These are phyloP conservation scores for Aricia artaxerxes DNA, from an alignment of 2,888 invertebrate genomes.

Conservation along the genomic window DNA sequence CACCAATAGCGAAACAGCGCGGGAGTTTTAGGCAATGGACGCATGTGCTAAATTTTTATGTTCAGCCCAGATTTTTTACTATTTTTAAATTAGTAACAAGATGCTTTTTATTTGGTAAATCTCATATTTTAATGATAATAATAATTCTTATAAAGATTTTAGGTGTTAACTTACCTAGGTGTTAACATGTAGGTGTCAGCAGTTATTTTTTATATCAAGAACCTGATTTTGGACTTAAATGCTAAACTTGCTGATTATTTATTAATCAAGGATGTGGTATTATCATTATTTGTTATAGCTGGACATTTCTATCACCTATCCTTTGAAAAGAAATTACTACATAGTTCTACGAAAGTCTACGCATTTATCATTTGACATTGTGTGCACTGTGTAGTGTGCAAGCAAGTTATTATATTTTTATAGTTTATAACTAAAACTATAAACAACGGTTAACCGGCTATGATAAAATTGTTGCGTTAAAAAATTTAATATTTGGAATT, in stretches of 20 bases:
- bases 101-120: background rate
- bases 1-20: slow-evolving; percentile 67
- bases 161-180: background rate
- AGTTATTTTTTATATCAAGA: too few species aligned
- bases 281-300: too few species aligned
- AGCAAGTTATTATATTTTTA: background rate
- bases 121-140: background rate
- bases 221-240: too few species aligned
- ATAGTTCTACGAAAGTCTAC: background rate
- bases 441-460: too few species aligned
- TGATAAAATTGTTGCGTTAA: too few species aligned
- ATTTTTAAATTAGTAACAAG: slow-evolving; percentile 15
- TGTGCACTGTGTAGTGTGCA: background rate
- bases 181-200: too few species aligned
- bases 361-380: background rate
- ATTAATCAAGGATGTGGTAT: too few species aligned
- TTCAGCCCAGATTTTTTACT: slow-evolving; percentile 28
- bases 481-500: too few species aligned
- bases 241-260: too few species aligned
- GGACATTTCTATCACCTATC: background rate
- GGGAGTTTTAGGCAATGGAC: slow-evolving; percentile 60
- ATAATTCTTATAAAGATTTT: background rate
- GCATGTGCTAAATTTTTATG: slow-evolving; percentile 49
- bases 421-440: background rate
- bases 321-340: background rate